These are phyloP conservation scores for Amyelois transitella DNA, from an alignment of 1,140 invertebrate genomes.

Conservation along the genomic window DNA sequence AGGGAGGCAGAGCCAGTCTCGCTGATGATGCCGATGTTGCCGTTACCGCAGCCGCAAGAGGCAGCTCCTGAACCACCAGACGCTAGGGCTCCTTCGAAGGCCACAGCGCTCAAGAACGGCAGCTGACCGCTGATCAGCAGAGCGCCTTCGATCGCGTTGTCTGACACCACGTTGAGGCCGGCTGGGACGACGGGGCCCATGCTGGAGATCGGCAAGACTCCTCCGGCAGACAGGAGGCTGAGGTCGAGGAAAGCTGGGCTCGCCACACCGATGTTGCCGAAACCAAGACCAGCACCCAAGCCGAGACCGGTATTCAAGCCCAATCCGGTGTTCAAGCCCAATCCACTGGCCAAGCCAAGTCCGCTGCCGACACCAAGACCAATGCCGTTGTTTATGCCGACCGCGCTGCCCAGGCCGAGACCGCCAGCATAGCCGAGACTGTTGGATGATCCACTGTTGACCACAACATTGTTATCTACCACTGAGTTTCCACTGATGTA, in stretches of 20 bases:
- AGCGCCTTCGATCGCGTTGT: constrained; percentile 24
- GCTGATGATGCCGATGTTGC: constrained; percentile 20
- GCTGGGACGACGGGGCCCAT: constrained; percentile 19
- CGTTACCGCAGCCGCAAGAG: constrained; percentile 20
- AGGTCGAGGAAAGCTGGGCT: neutral
- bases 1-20: constrained; percentile 1
- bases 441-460: neutral
- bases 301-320: too few species aligned
- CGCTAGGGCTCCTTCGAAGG: constrained; percentile 26
- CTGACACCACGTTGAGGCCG: constrained; percentile 15
- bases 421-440: neutral
- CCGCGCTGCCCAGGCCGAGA: neutral
- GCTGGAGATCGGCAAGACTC: neutral
- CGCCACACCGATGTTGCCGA: too few species aligned
- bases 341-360: too few species aligned
- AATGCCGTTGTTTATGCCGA: neutral
- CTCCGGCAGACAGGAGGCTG: neutral
- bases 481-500: neutral
- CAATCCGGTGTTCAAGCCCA: too few species aligned
- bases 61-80: constrained; percentile 19
- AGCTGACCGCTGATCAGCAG: constrained; percentile 27
- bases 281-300: too few species aligned
- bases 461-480: neutral
- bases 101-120: constrained; percentile 35
- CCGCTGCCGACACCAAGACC: neutral